Base-by-base conservation (phyloP, 2,797 vertebrate species). In the Halcyon leucocephala region DNA sequence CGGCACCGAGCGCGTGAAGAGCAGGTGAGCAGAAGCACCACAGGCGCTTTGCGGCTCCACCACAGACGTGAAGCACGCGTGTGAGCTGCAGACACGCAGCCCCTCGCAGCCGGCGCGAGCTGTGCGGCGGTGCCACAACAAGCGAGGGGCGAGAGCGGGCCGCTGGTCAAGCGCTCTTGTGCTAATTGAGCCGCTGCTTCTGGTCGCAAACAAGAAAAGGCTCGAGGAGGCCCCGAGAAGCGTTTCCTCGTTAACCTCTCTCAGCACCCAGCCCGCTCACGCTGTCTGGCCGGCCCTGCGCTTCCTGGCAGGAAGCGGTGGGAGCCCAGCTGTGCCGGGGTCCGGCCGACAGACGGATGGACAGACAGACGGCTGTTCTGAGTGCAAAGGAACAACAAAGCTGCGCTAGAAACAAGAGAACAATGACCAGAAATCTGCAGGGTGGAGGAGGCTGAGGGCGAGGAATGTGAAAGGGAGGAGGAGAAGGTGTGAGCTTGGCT, bases 351-450 rank as follows among this genome's bases (percentile, higher is more conserved):
- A 9, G 46, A 24, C 46, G 22, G 48, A 26, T 7, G 48, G 48
- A 49, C 48, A 13, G 48, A 49, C 48, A 25, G 48, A 49, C 24
- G 24, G 82, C 58, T 4, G 7, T 26, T 73, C 82, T 71, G 5
- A 25, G 71, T 4, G 18, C 49, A 7, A 5, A 73, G 60, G 67
- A 8, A 21, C 9, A 49, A 71, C 88, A 64, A 28, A 84, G 71
- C 92, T 1, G 52, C 4, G 69, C 69, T 41, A 37, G 91, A 37
- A 74, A 42, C 46, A 7, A 2, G 72, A 25, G 76, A 96, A 95
- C 96, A 93, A 95, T 84, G 39, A 67, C 90, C 95, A 95, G 95
- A 86, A 95, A 89, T 35, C 29, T n/a, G 72, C 57, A 10, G 44
- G 39, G 7, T 4, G 70, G 86, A 64, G 42, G 51, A 70, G 35